Percentiles rank a stretch among this genome's conserved stretches.
These are phyloP conservation scores for Eonycteris spelaea DNA, from an alignment of 2,113 vertebrate genomes.

Conservation along the genomic window DNA sequence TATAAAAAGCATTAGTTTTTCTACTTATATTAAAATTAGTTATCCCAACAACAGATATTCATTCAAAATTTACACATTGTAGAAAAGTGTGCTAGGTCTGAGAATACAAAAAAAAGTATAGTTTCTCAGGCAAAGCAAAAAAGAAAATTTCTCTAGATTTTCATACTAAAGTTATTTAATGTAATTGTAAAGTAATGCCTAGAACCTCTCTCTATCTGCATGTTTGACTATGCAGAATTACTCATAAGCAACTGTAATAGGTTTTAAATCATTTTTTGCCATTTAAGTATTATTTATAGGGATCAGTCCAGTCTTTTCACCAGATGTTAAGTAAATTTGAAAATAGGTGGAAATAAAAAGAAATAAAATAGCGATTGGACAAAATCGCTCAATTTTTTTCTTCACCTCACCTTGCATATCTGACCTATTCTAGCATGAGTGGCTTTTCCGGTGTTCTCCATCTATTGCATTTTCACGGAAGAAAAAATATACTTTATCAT, in stretches of 20 bases:
- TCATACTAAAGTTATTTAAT: background rate
- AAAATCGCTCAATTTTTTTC: background rate
- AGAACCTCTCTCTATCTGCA: background rate
- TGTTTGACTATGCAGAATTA: background rate
- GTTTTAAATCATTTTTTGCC: background rate
- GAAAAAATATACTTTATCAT: constrained; percentile 98
- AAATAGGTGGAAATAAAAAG: background rate
- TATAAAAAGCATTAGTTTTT: background rate
- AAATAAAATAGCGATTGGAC: background rate
- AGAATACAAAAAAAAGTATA: background rate
- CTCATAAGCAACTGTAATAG: background rate
- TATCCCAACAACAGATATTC: background rate
- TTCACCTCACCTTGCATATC: constrained; percentile 94
- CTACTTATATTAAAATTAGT: background rate
- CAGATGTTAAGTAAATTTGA: background rate
- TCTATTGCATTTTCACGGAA: constrained; percentile 98
- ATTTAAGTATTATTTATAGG: background rate
- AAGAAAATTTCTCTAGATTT: background rate
- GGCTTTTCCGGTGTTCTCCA: constrained; percentile 96
- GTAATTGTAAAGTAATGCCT: background rate
- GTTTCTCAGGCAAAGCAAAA: background rate
- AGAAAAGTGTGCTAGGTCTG: background rate
- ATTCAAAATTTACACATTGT: background rate
- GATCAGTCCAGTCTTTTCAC: background rate
- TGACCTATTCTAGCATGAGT: constrained; percentile 96